Evolutionary conservation across 2,113 vertebrate species (phyloP).

Genomic region (Corydoras sp.): DNA sequence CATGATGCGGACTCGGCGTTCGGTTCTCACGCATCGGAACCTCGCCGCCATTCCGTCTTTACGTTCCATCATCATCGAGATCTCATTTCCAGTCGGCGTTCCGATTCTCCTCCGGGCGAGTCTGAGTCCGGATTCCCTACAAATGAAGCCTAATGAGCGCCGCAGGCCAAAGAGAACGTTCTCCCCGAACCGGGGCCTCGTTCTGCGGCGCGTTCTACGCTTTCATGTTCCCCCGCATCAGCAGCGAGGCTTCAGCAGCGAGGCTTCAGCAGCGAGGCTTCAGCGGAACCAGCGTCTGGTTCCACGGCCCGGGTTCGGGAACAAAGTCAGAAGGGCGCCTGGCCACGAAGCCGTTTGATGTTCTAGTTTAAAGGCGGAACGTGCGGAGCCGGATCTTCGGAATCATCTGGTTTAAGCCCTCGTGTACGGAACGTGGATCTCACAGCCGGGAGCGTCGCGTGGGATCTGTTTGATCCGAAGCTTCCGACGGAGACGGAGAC

Average conservation of each 20-base stretch:
- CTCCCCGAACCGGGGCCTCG: constrained; percentile 32
- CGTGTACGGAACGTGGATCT: background rate
- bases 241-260: too few relatives aligned
- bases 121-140: constrained; percentile 21
- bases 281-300: background rate
- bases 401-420: constrained; percentile 10
- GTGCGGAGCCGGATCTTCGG: background rate
- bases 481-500: background rate
- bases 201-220: constrained; percentile 1
- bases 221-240: constrained; percentile 15
- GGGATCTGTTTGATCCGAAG: background rate
- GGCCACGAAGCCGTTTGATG: background rate
- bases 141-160: constrained; percentile 39
- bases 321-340: background rate
- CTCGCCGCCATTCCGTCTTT: too few relatives aligned
- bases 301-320: background rate
- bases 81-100: too few relatives aligned
- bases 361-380: background rate
- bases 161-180: constrained; percentile 22
- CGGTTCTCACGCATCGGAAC: too few relatives aligned
- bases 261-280: too few relatives aligned
- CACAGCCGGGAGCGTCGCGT: background rate
- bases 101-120: background rate
- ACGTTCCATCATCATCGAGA: too few relatives aligned
- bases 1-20: too few relatives aligned